Conservation (phyloP, 2,113 vertebrate species). For the Rissa tridactyla region DNA sequence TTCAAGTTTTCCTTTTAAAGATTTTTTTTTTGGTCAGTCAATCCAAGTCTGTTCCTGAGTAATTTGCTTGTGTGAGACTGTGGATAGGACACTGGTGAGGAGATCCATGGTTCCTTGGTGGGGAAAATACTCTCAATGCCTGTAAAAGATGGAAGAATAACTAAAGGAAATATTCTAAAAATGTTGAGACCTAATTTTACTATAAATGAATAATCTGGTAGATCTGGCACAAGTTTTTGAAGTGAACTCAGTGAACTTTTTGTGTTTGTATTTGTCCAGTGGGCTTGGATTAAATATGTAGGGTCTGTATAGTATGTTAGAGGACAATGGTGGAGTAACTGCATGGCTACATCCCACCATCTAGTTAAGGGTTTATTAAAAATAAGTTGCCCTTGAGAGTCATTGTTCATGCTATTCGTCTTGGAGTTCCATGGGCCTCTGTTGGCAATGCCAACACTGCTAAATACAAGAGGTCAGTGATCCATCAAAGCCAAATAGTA, state of each 20-base stretch:
- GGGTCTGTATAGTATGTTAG: neutral
- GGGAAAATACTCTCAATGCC: neutral
- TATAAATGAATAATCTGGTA: neutral
- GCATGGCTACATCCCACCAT: neutral
- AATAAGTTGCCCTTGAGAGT: neutral
- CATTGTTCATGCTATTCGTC: neutral
- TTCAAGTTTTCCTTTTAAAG: neutral
- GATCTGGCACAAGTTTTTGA: neutral
- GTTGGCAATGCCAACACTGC: neutral
- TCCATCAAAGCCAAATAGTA: neutral
- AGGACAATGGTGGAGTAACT: neutral
- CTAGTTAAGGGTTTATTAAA: neutral
- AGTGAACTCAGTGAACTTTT: neutral
- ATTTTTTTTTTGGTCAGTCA: neutral
- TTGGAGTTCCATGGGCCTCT: neutral
- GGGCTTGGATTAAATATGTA: neutral
- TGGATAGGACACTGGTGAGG: neutral
- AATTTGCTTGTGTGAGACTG: neutral
- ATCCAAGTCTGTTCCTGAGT: neutral
- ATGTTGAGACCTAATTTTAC: neutral
- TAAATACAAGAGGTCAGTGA: neutral
- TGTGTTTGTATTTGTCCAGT: neutral
- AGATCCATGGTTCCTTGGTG: neutral
- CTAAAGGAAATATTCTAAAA: neutral
- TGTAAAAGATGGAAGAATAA: neutral